Percentiles rank a stretch among this genome's conserved stretches.
These are phyloP conservation scores for Nibea albiflora DNA, from an alignment of 2,113 vertebrate genomes.

Conservation along the genomic window DNA sequence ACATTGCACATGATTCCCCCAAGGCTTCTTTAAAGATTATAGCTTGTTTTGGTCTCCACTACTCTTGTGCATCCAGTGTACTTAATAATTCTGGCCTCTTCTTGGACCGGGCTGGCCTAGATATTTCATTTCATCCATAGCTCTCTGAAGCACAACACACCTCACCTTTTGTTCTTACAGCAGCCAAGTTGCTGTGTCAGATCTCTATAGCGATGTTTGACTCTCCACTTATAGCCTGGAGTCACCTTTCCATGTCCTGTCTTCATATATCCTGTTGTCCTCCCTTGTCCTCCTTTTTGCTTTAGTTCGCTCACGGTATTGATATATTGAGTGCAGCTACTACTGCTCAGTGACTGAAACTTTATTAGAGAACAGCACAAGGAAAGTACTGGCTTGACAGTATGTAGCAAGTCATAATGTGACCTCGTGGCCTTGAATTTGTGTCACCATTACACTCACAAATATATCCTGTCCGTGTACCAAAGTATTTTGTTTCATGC, in stretches of 20 bases:
- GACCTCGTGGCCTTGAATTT: not conserved
- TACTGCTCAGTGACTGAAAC: not conserved
- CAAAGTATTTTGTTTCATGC: not conserved
- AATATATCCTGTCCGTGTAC: not conserved
- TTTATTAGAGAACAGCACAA: not conserved
- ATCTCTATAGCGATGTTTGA: slow-evolving; percentile 1
- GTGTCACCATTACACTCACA: not conserved
- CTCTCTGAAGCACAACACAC: slow-evolving; percentile 5
- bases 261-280: slow-evolving; percentile 27
- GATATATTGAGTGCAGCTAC: slow-evolving; percentile 3
- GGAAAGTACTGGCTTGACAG: not conserved
- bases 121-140: slow-evolving; percentile 18
- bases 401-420: not conserved
- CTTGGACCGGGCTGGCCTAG: slow-evolving; percentile 26
- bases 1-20: slow-evolving; percentile 11
- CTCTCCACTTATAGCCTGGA: slow-evolving; percentile 25
- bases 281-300: slow-evolving; percentile 14
- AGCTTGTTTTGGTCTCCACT: slow-evolving; percentile 14
- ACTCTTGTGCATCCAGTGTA: slow-evolving; percentile 2
- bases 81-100: slow-evolving; percentile 7
- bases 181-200: slow-evolving; percentile 48
- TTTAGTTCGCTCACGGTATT: slow-evolving; percentile 9
- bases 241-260: slow-evolving; percentile 23
- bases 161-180: slow-evolving; percentile 44
- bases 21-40: slow-evolving; percentile 15